phyloP scores from a whole-genome alignment of 2,113 vertebrate genomes.

The Gopherus evgoodei region DNA sequence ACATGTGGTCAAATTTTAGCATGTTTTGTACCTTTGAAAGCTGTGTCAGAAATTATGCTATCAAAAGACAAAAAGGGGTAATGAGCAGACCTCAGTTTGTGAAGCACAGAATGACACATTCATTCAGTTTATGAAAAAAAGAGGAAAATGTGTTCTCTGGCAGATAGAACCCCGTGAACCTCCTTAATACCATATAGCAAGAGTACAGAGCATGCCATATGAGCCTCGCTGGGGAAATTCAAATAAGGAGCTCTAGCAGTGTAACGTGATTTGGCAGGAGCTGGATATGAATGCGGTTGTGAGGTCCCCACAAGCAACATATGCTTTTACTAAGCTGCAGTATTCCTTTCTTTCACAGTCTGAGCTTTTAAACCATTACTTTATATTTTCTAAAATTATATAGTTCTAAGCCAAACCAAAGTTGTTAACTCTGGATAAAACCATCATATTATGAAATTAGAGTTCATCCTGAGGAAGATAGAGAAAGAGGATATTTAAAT shows the following conservation, averaged over 20 bases:
- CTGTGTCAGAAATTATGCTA: background rate
- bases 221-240: constrained; percentile 79
- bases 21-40: background rate
- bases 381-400: constrained; percentile 72
- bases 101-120: constrained; percentile 35
- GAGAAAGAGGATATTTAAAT: constrained; percentile 43
- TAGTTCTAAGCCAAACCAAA: constrained; percentile 61
- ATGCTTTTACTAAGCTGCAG: constrained; percentile 80
- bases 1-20: background rate
- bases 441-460: constrained; percentile 72
- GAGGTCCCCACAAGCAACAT: constrained; percentile 80
- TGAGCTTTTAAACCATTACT: constrained; percentile 71
- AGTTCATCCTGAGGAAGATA: constrained; percentile 53
- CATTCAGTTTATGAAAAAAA: constrained; percentile 50
- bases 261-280: constrained; percentile 82
- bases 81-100: background rate
- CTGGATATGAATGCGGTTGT: constrained; percentile 72
- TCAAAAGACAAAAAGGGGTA: background rate
- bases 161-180: constrained; percentile 23
- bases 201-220: constrained; percentile 68
- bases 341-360: constrained; percentile 67
- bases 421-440: constrained; percentile 76
- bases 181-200: constrained; percentile 44
- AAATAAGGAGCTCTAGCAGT: constrained; percentile 77
- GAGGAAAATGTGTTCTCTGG: constrained; percentile 34